phyloP scores from a whole-genome alignment of 2,113 vertebrate species.

The Lichenostomus cassidix region DNA sequence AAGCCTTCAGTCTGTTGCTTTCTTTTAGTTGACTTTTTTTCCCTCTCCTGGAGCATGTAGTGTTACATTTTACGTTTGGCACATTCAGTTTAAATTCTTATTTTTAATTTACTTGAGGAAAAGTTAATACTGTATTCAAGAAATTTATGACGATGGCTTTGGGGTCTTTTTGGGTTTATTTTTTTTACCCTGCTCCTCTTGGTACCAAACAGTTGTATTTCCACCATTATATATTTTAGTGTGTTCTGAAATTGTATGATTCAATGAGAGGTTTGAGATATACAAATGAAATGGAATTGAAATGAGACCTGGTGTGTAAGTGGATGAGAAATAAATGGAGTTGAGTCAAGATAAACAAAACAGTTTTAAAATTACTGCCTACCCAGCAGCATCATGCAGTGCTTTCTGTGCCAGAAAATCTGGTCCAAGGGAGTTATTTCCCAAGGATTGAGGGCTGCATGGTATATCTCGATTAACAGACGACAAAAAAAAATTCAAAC shows the following conservation, averaged over 20 bases:
- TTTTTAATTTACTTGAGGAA: background rate
- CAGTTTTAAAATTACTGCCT: constrained; percentile 4
- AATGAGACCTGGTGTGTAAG: background rate
- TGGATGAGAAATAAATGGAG: background rate
- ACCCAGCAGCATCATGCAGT: background rate
- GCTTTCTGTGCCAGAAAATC: background rate
- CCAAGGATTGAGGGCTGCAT: background rate
- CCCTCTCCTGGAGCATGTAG: background rate
- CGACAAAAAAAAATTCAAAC: background rate
- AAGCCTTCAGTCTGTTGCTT: background rate
- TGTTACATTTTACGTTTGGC: background rate
- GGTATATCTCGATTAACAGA: background rate
- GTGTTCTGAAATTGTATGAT: background rate
- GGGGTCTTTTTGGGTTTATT: background rate
- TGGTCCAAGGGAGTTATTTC: background rate
- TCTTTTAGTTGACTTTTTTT: background rate
- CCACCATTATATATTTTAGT: background rate
- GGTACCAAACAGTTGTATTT: background rate
- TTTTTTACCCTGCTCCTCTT: background rate
- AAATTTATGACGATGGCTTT: background rate
- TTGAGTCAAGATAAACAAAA: constrained; percentile 24
- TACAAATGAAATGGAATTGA: background rate
- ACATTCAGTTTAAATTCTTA: background rate
- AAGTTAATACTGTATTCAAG: background rate
- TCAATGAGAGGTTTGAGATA: background rate